Conservation (phyloP, 1,140 invertebrate genomes). For the Ceratoteleas bidentatus region DNA sequence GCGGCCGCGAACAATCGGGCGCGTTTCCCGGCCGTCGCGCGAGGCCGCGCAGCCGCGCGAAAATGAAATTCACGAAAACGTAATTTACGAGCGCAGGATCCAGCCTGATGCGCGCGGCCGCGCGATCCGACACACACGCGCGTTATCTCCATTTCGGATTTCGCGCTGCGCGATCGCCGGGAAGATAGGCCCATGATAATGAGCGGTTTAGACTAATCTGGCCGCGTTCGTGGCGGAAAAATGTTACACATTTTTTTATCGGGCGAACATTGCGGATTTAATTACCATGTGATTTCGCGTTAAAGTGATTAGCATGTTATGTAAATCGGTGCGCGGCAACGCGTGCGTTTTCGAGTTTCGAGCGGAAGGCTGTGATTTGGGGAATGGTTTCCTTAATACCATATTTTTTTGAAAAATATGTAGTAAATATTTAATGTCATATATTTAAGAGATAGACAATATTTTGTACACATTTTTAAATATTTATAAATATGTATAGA, state of each 20-base stretch:
- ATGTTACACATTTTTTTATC: slow-evolving; percentile 61
- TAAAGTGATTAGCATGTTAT: slow-evolving; percentile 13
- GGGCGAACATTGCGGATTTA: slow-evolving; percentile 25
- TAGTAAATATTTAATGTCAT: too few species aligned
- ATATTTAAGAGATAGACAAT: too few species aligned
- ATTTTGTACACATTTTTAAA: too few species aligned
- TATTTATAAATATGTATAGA: too few species aligned
- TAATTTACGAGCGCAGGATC: slow-evolving; percentile 57
- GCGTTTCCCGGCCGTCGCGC: slow-evolving; percentile 65
- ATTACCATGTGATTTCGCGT: slow-evolving; percentile 48
- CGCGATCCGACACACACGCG: slow-evolving; percentile 57
- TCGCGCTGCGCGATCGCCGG: slow-evolving; percentile 38
- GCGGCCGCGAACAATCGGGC: slow-evolving; percentile 65
- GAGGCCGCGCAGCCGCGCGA: slow-evolving; percentile 50
- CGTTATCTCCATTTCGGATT: slow-evolving; percentile 52
- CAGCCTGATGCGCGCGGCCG: slow-evolving; percentile 45
- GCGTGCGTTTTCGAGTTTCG: not conserved
- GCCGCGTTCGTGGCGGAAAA: slow-evolving; percentile 46
- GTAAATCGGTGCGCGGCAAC: slow-evolving; percentile 3
- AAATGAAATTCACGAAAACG: slow-evolving; percentile 65
- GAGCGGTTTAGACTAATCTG: slow-evolving; percentile 51
- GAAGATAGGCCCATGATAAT: slow-evolving; percentile 53
- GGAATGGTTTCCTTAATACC: too few species aligned
- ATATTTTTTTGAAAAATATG: too few species aligned
- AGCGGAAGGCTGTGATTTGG: too few species aligned